A percentile compares a stretch with the other conserved stretches of the same genome.
phyloP scores from a whole-genome alignment of 1,140 invertebrate genomes.

The Drosophila funebris region DNA sequence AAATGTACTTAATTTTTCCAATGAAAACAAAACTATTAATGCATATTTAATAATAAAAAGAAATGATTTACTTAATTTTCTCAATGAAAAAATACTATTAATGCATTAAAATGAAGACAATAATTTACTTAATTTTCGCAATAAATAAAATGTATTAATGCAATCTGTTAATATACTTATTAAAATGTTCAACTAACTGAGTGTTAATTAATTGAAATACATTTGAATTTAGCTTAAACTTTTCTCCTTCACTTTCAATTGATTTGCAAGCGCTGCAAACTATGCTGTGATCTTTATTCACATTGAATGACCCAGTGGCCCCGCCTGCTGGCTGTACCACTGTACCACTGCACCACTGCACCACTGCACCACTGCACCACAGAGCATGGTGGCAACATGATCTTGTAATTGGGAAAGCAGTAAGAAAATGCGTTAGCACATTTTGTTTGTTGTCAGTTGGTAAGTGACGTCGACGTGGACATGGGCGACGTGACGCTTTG shows the following conservation, averaged over 20 bases:
- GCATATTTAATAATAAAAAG: too few relatives aligned
- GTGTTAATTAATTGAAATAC: too few relatives aligned
- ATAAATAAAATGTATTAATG: too few relatives aligned
- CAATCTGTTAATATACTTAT: too few relatives aligned
- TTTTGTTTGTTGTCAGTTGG: conserved; percentile 5
- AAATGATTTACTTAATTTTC: too few relatives aligned
- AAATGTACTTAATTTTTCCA: too few relatives aligned
- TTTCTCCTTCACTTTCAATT: not conserved
- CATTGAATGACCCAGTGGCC: conserved; percentile 23
- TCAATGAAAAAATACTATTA: too few relatives aligned
- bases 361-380: not conserved
- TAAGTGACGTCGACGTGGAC: not conserved
- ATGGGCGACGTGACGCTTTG: conserved; percentile 34
- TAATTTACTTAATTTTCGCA: too few relatives aligned
- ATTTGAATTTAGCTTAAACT: not conserved
- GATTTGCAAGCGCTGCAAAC: conserved; percentile 1
- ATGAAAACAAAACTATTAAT: too few relatives aligned
- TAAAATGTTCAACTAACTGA: too few relatives aligned
- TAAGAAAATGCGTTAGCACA: conserved; percentile 28
- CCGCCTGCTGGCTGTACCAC: not conserved
- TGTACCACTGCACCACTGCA: not conserved
- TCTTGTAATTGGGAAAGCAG: conserved; percentile 60
- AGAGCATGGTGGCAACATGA: conserved; percentile 10
- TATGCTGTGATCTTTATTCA: conserved; percentile 18
- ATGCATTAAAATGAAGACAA: too few relatives aligned